A percentile compares a stretch with the other conserved stretches of the same genome.
These are phyloP conservation scores for Drosophila lacertosa DNA, from an alignment of 1,140 invertebrate genomes.

Conservation along the genomic window DNA sequence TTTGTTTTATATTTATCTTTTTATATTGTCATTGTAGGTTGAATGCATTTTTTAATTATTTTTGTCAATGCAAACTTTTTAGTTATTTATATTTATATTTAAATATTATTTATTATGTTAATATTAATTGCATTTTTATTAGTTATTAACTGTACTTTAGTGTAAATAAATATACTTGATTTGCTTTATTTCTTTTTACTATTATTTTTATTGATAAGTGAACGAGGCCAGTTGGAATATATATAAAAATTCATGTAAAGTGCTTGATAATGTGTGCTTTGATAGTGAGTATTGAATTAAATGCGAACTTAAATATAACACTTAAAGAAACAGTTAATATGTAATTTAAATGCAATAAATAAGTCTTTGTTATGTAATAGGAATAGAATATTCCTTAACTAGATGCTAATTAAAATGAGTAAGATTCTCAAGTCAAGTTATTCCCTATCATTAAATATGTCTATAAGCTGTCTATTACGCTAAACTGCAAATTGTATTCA, in stretches of 20 bases:
- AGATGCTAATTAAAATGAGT: too few relatives aligned
- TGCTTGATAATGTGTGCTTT: neutral
- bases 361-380: neutral
- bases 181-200: neutral
- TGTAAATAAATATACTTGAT: too few relatives aligned
- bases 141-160: neutral
- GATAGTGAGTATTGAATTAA: neutral
- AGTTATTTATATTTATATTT: neutral
- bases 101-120: too few relatives aligned
- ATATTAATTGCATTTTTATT: neutral
- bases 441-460: too few relatives aligned
- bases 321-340: neutral
- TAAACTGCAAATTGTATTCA: too few relatives aligned
- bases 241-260: neutral
- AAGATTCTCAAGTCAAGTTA: too few relatives aligned
- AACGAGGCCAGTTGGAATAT: neutral
- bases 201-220: constrained; percentile 13
- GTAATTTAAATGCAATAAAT: neutral
- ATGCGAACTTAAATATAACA: neutral
- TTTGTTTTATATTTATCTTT: constrained; percentile 9
- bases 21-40: neutral
- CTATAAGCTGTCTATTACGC: too few relatives aligned
- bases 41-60: neutral
- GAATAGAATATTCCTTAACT: neutral
- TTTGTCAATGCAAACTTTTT: neutral